phyloP scores from a whole-genome alignment of 2,113 vertebrate species.

The Daboia siamensis region DNA sequence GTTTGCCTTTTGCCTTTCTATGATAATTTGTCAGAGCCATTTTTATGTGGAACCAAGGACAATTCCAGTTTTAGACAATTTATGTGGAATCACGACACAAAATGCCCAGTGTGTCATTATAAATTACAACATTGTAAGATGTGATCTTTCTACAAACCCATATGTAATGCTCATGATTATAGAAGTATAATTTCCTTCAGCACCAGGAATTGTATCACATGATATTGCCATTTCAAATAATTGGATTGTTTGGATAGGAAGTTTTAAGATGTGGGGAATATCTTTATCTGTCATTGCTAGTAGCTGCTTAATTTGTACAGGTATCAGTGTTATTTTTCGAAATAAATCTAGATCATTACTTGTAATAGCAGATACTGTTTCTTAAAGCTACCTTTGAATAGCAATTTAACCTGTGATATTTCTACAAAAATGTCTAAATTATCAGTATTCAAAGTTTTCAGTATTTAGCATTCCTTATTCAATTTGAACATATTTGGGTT shows the following conservation, averaged over 20 bases:
- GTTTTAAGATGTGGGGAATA: neutral
- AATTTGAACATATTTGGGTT: constrained; percentile 16
- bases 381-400: neutral
- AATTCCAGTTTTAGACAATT: neutral
- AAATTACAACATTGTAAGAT: neutral
- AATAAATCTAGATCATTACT: neutral
- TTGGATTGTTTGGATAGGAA: neutral
- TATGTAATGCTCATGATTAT: neutral
- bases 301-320: neutral
- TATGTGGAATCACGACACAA: neutral
- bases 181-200: neutral
- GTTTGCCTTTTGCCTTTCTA: neutral
- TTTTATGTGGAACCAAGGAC: neutral
- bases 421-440: constrained; percentile 16
- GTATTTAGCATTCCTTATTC: constrained; percentile 1
- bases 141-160: neutral
- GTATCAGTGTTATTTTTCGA: neutral
- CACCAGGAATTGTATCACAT: neutral
- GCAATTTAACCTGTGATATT: neutral
- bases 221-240: neutral
- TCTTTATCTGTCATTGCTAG: neutral
- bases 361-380: neutral
- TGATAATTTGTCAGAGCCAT: neutral
- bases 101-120: neutral
- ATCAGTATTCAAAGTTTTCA: neutral